A percentile compares a stretch with the other conserved stretches of the same genome.
phyloP scores from a whole-genome alignment of 2,888 invertebrate genomes.

The Endotricha flammealis region DNA sequence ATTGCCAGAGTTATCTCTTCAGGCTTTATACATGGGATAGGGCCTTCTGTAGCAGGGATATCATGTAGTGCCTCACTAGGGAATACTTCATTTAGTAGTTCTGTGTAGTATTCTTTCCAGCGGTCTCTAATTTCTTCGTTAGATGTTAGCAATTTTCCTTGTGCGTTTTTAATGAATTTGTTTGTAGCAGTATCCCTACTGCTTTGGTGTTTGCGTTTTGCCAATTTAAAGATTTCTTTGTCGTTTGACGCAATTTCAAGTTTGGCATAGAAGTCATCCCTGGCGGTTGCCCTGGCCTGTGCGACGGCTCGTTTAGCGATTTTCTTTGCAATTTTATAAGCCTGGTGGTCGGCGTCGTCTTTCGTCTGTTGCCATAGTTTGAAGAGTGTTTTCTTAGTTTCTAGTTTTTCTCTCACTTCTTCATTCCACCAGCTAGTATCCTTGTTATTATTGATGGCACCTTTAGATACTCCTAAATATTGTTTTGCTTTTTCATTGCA shows the following conservation, averaged over 20 bases:
- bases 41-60: too few relatives aligned
- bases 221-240: slow-evolving; percentile 14
- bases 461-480: too few relatives aligned
- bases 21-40: too few relatives aligned
- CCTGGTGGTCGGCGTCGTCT: neutral
- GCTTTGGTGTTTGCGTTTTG: too few relatives aligned
- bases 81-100: too few relatives aligned
- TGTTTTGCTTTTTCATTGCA: too few relatives aligned
- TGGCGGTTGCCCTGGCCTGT: slow-evolving; percentile 10
- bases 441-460: neutral
- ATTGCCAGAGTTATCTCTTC: too few relatives aligned
- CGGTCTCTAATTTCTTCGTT: neutral
- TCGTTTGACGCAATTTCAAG: slow-evolving; percentile 13
- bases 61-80: too few relatives aligned
- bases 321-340: neutral
- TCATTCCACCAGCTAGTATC: neutral
- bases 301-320: slow-evolving; percentile 10
- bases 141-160: neutral
- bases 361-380: neutral
- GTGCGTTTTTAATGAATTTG: too few relatives aligned
- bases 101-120: too few relatives aligned
- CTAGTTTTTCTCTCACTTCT: neutral
- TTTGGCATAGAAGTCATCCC: slow-evolving; percentile 11
- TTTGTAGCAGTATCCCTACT: too few relatives aligned
- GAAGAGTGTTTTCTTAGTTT: too few relatives aligned